Evolutionary conservation across 2,797 vertebrate genomes (phyloP), one percentile per base, ranked within the genome.

Genomic region (Sarcoramphus papa): DNA sequence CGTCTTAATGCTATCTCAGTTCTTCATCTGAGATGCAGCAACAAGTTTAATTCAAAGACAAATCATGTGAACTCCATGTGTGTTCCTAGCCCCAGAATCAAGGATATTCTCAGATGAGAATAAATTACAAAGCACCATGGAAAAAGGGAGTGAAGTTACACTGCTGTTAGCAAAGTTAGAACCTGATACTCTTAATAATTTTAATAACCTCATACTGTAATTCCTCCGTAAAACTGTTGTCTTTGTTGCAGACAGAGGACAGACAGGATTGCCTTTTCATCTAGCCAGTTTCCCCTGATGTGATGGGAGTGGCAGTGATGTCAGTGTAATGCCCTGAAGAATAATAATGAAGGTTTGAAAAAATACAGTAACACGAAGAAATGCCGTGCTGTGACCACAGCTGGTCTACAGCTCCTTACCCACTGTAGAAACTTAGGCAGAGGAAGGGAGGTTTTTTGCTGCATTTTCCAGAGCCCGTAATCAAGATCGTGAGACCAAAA

Each of bases 11-110:
- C 12, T 95, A 75, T 93, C 91, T 90, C 54, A 59, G 78, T 53
- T 96, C 84, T 94, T 89, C 50, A 93, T 96, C 86, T 85, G 72
- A 92, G 72, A 89, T 28, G 30, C 47, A 80, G 72, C 31, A 90
- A 87, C 31, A 92, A 89, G 43, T 93, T 94, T 92, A 91, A 87
- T 85, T 92, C 60, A 91, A 93, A 92, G 83, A 93, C 48, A 90
- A 76, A 65, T 65, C 12, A 3, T 97, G 43, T 27, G 8, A 96
- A 97, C 51, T 67, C 28, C 64, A 48, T 75, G 57, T 88, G 83
- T 87, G 60, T 87, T 95, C 84, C 60, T 72, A 92, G 59, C 20
- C 48, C 9, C 37, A 83, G 74, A 93, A 87, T 86, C 63, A 76
- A 88, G 50, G 22, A 81, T 86, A 69, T 73, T 65, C 72, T 95